Percentiles rank a stretch among this genome's conserved stretches.
phyloP scores from a whole-genome alignment of 2,797 vertebrate genomes.

The Tamandua tetradactyla region DNA sequence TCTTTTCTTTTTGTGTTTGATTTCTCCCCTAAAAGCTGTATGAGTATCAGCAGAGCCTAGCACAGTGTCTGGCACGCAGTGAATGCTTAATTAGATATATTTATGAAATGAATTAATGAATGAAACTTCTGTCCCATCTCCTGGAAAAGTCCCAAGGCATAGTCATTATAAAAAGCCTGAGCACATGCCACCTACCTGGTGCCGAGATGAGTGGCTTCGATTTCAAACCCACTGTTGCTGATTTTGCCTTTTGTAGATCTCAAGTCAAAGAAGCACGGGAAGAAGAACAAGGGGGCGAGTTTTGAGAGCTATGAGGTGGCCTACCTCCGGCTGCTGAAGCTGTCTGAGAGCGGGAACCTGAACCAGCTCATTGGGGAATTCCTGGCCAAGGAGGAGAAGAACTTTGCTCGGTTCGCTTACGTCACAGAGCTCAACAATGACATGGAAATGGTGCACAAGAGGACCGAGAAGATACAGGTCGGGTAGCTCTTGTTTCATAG shows the following conservation, averaged over 20 bases:
- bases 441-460: constrained; percentile 76
- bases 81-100: neutral
- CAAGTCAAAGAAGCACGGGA: constrained; percentile 59
- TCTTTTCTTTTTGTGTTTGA: neutral
- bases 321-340: constrained; percentile 79
- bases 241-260: constrained; percentile 59
- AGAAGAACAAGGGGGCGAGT: constrained; percentile 68
- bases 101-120: neutral
- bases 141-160: neutral
- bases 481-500: neutral
- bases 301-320: constrained; percentile 78
- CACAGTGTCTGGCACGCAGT: too few species aligned
- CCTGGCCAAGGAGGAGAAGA: constrained; percentile 79
- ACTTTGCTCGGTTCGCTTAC: constrained; percentile 80
- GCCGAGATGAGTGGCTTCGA: accelerated
- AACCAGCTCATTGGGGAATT: constrained; percentile 68
- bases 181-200: neutral
- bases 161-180: neutral
- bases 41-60: neutral
- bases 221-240: neutral
- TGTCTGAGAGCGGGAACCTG: constrained; percentile 56
- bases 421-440: constrained; percentile 76
- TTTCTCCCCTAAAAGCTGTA: neutral
- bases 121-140: neutral
- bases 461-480: constrained; percentile 81